phyloP scores from a whole-genome alignment of 2,113 vertebrate species.

The Okapia johnstoni region DNA sequence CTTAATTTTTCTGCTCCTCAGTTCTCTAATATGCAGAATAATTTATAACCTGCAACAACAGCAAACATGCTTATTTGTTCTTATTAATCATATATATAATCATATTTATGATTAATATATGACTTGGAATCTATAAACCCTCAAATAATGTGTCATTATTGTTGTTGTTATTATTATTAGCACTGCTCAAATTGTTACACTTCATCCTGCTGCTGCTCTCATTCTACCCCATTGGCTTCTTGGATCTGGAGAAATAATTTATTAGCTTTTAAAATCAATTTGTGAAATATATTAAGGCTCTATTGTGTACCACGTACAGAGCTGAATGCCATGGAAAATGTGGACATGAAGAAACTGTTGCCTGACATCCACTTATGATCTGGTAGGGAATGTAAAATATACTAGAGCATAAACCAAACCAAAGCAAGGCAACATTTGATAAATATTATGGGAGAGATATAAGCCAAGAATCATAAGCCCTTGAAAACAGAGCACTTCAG shows the following conservation, averaged over 20 bases:
- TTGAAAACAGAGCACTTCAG: neutral
- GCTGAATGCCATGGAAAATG: neutral
- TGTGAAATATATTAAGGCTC: neutral
- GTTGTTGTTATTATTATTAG: neutral
- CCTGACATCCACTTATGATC: neutral
- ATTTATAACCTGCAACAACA: neutral
- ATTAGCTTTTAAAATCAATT: neutral
- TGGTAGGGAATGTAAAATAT: neutral
- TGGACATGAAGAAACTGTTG: neutral
- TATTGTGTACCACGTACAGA: neutral
- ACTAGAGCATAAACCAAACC: neutral
- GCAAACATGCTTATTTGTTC: neutral
- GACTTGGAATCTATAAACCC: neutral
- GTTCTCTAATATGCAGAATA: neutral
- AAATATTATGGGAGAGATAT: neutral
- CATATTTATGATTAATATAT: neutral
- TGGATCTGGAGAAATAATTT: constrained; percentile 3
- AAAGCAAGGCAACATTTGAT: neutral
- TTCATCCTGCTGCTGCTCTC: neutral
- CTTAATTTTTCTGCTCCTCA: neutral
- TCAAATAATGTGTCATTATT: neutral
- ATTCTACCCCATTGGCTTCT: neutral
- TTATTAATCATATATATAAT: neutral
- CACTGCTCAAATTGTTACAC: neutral
- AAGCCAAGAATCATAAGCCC: neutral